Evolutionary conservation across 2,113 vertebrate genomes (phyloP), one percentile per base, ranked within the genome.

Genomic region (Sterna hirundo): DNA sequence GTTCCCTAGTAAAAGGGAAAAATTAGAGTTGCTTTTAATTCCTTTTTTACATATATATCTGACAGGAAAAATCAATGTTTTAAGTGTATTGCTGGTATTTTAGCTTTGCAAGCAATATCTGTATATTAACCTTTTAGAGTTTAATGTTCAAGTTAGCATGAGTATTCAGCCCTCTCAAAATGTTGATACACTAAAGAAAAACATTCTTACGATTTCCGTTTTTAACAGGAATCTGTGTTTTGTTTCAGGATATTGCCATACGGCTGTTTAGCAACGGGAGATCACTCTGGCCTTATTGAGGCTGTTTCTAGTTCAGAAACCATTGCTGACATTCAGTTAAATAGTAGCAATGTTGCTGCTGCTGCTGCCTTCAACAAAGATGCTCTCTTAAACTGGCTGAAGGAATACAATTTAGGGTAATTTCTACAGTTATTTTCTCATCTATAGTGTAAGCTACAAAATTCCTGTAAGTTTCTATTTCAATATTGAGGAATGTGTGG

Each of bases 291-390:
- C 88, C 98, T 99, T 94, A 99, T 99, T n/a, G 99, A 99, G 97
- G 99, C 99, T 11, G 99, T 99, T 57, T 99, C 99, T 27, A 98
- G 98, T 5, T 98, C 99, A 46, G 99, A 99, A 93, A 99, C 99
- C 19, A 99, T 99, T 81, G 99, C 99, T 77, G 99, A 99, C 98
- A 99, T 99, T 97, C 99, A 99, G 98, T 98, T 99, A 94, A 99
- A 99, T 93, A 99, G 99, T 97, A 99, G 99, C 98, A 99, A 99
- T 7, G 98, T 99, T 92, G 99, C 99, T 58, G 99, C 99, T 4
- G 98, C 99, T 3, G 99, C 99, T 6, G 99, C 99, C 81, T 99
- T 99, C 98, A 99, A 99, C 98, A 99, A 99, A 97, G 99, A 99
- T 4, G 99, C 99, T 6, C 97, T 99, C 92, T 98, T 99, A 72